A percentile compares a stretch with the other conserved stretches of the same genome.
These are phyloP conservation scores for Netelia fuscicornis DNA, from an alignment of 2,888 invertebrate species.

Conservation along the genomic window DNA sequence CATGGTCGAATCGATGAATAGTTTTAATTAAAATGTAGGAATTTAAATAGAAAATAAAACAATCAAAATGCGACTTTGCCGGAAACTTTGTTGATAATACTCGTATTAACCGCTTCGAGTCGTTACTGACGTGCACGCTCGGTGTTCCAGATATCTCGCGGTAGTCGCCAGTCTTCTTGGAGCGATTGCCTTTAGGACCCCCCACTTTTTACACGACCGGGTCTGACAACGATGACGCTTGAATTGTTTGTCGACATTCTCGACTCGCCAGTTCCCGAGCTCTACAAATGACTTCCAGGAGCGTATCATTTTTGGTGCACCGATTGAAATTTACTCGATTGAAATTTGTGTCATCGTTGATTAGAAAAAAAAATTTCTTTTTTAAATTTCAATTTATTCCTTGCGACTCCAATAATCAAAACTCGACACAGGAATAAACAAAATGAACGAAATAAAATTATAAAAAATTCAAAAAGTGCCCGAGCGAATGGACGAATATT, in stretches of 20 bases:
- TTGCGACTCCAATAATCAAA: too few species aligned
- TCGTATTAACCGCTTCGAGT: conserved; percentile 30
- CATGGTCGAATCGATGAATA: conserved; percentile 83
- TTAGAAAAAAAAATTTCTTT: not conserved
- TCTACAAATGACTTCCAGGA: conserved; percentile 46
- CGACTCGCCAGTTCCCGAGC: conserved; percentile 42
- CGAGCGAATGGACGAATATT: conserved; percentile 13
- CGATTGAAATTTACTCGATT: not conserved
- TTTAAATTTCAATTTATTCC: too few species aligned
- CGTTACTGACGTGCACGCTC: conserved; percentile 41
- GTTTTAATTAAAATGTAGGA: not conserved
- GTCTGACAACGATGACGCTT: conserved; percentile 59
- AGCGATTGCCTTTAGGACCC: conserved; percentile 48
- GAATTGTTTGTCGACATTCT: conserved; percentile 58
- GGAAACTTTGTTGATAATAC: conserved; percentile 22
- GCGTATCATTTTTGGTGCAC: conserved; percentile 49
- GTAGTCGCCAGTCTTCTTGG: conserved; percentile 29
- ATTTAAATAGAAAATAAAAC: conserved; percentile 3
- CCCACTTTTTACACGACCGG: conserved; percentile 24
- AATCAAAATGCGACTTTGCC: not conserved
- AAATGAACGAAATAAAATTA: too few species aligned
- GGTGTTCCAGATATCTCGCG: conserved; percentile 15
- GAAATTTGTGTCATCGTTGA: not conserved
- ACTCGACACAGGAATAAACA: too few species aligned
- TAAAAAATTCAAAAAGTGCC: conserved; percentile 3